Evolutionary conservation across 2,888 invertebrate genomes (phyloP).

Genomic region (Deilephila porcellus): DNA sequence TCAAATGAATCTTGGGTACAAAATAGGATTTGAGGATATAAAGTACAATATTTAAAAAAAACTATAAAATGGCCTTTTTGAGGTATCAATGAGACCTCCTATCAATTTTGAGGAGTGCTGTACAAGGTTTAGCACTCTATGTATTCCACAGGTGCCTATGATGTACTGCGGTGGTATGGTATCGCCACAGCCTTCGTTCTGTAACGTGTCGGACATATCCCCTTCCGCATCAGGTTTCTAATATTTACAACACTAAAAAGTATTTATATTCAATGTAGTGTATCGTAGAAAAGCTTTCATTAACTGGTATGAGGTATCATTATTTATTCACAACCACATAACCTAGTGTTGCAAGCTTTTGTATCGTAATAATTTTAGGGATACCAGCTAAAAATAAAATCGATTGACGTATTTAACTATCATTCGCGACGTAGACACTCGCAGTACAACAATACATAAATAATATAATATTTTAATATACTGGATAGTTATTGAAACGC

Average conservation of each 20-base stretch:
- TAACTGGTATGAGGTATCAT: background rate
- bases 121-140: conserved; percentile 9
- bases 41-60: no score
- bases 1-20: no score
- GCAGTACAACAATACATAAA: background rate
- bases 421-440: background rate
- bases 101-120: background rate
- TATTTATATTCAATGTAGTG: background rate
- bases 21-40: no score
- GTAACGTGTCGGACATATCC: conserved; percentile 78
- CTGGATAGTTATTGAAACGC: no score
- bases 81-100: background rate
- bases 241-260: background rate
- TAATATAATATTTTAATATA: no score
- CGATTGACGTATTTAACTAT: background rate
- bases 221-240: conserved; percentile 74
- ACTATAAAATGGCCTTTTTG: background rate
- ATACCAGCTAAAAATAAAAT: background rate
- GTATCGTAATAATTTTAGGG: conserved; percentile 4
- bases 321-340: conserved; percentile 24
- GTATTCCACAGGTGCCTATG: conserved; percentile 70
- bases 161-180: conserved; percentile 79
- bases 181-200: conserved; percentile 79
- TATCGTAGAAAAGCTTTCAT: conserved; percentile 11
- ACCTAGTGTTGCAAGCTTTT: conserved; percentile 11